A percentile compares a stretch with the other conserved stretches of the same genome.
phyloP scores from a whole-genome alignment of 2,113 vertebrate species.

The Nothocercus nigrocapillus region DNA sequence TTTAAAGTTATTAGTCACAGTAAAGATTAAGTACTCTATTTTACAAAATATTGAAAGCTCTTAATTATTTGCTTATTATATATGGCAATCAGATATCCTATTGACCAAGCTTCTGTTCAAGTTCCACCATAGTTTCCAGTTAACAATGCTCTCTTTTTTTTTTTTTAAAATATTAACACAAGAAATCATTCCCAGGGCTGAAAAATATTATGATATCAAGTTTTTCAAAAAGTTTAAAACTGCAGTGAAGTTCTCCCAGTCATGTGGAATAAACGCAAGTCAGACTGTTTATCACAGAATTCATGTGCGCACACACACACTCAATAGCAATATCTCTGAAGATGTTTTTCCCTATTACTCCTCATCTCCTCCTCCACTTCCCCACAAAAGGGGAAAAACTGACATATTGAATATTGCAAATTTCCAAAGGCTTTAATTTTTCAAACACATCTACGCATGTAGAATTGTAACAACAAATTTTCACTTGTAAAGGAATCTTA shows the following conservation, averaged over 20 bases:
- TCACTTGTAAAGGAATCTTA: background rate
- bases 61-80: background rate
- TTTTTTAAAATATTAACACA: background rate
- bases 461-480: background rate
- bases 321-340: accelerated
- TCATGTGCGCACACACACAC: accelerated
- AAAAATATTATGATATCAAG: background rate
- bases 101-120: background rate
- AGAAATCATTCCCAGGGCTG: background rate
- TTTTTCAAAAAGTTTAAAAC: background rate
- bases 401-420: background rate
- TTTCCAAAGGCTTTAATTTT: background rate
- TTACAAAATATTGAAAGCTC: background rate
- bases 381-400: background rate
- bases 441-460: accelerated
- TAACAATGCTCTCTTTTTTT: background rate
- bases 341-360: background rate
- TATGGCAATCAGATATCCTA: background rate
- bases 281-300: background rate
- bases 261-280: background rate
- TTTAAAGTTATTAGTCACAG: background rate
- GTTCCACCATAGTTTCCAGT: background rate
- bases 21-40: background rate
- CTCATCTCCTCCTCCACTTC: background rate
- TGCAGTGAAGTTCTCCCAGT: background rate